Evolutionary conservation across 1,140 invertebrate species (phyloP), one percentile per base, ranked within the genome.

Genomic region (Aporrectodea caliginosa): DNA sequence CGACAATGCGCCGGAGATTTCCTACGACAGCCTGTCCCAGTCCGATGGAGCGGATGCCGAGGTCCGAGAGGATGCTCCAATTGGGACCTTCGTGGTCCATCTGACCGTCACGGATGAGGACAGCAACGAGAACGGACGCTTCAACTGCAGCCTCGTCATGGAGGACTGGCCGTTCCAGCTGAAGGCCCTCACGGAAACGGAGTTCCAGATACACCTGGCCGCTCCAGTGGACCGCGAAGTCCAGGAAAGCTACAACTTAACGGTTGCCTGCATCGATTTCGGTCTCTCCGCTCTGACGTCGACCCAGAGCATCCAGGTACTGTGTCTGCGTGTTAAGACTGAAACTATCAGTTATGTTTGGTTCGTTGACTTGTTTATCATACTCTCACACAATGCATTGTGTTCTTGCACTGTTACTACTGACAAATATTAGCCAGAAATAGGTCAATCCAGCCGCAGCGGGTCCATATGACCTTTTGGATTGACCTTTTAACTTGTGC

Each of bases 201-300:
- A 88, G 94, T 95, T 96, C 76, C 92, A 94, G 84, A 94, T 98
- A 69, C 92, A 91, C n/a, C 96, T 95, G 1, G 92, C 92, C 78
- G 91, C 92, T 82, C 90, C 91, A 1, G 88, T 98, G 69, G 95
- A 98, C 87, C 90, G 96, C 30, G 96, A 98, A 90, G 88, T 87
- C 0, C 92, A 92, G 82, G 90, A 91, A 27, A 87, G 91, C 0
- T 94, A 97, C 88, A 93, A 95, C 82, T 87, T 97, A 29, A 92
- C 93, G 1, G 92, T 94, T 16, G 93, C 95, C 87, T 96, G 94
- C 0, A 90, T 91, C 77, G 96, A 98, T 88, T 92, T 93, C 0
- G 91, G 94, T 22, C 96, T 94, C 0, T 97, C 97, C 86, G 43
- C 35, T 27, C 33, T 35, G 35, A 43, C 35, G 33, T 32, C 32